A percentile compares a stretch with the other conserved stretches of the same genome.
Conservation (phyloP, 1,140 invertebrate species). For the Drosophila nigromelanica region DNA sequence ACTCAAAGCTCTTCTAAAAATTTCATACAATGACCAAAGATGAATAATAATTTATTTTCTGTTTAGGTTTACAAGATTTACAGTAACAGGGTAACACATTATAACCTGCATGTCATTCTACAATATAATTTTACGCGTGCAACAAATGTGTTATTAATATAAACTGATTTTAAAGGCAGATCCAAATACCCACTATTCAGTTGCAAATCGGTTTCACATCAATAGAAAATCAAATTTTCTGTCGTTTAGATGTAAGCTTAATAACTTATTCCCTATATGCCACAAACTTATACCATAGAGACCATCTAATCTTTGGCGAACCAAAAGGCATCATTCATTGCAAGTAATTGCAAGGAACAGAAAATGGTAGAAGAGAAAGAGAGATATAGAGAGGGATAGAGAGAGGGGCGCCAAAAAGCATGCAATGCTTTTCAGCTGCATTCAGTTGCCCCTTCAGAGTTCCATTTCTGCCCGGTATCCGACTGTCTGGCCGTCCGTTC, state of each 20-base stretch:
- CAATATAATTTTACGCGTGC: too few species aligned
- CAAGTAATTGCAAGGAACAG: constrained; percentile 2
- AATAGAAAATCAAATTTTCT: too few species aligned
- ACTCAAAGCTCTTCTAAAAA: too few species aligned
- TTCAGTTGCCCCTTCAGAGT: background rate
- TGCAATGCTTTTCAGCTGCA: constrained; percentile 38
- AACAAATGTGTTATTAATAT: too few species aligned
- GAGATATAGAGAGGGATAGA: background rate
- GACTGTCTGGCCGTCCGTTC: constrained; percentile 9
- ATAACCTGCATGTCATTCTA: too few species aligned
- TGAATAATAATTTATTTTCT: too few species aligned
- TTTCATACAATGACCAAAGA: too few species aligned
- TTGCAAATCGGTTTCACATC: too few species aligned
- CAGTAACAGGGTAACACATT: too few species aligned
- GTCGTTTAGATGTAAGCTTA: background rate
- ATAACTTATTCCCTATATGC: constrained; percentile 13
- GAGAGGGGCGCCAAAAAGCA: constrained; percentile 32
- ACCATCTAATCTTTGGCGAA: constrained; percentile 42
- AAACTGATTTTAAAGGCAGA: too few species aligned
- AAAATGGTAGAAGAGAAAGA: background rate
- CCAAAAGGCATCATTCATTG: constrained; percentile 5
- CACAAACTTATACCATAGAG: background rate
- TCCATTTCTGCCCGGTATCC: constrained; percentile 15
- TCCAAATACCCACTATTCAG: too few species aligned
- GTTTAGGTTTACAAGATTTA: too few species aligned